Conservation (phyloP, 2,888 invertebrate genomes). For the Gortyna flavago region DNA sequence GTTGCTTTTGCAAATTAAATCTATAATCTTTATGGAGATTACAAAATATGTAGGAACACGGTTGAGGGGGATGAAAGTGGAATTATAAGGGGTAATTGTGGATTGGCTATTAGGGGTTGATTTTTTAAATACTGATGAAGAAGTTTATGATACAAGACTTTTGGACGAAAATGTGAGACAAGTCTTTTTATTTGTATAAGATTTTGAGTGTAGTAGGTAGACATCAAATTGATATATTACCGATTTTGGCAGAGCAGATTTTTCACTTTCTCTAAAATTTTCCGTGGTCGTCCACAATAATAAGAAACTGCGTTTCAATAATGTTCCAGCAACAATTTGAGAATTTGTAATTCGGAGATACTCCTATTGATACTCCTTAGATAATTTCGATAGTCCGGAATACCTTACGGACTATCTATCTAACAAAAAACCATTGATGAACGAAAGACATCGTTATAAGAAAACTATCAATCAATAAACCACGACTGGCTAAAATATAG, state of each 20-base stretch:
- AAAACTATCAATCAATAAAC: conserved; percentile 1
- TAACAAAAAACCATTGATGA: background rate
- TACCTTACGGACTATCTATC: background rate
- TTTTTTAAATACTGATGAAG: conserved; percentile 25
- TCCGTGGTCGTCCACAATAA: background rate
- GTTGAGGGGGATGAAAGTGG: conserved; percentile 54
- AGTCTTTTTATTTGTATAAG: background rate
- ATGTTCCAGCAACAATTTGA: background rate
- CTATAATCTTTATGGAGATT: conserved; percentile 75
- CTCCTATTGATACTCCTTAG: too few species aligned
- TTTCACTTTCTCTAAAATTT: background rate
- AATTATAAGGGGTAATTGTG: conserved; percentile 52
- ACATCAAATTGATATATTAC: background rate
- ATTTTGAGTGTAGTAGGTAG: background rate
- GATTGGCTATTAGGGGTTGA: conserved; percentile 39
- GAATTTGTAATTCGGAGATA: background rate
- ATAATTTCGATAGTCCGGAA: too few species aligned
- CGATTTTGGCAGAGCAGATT: background rate
- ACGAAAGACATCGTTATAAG: background rate
- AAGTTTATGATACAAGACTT: background rate
- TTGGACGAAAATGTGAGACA: background rate
- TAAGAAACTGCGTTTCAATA: background rate
- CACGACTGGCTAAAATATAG: background rate
- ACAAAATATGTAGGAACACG: conserved; percentile 62
- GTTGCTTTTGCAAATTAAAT: conserved; percentile 73